Evolutionary conservation across 2,113 vertebrate species (phyloP), one percentile per base, ranked within the genome.

Genomic region (Cichladusa arquata): DNA sequence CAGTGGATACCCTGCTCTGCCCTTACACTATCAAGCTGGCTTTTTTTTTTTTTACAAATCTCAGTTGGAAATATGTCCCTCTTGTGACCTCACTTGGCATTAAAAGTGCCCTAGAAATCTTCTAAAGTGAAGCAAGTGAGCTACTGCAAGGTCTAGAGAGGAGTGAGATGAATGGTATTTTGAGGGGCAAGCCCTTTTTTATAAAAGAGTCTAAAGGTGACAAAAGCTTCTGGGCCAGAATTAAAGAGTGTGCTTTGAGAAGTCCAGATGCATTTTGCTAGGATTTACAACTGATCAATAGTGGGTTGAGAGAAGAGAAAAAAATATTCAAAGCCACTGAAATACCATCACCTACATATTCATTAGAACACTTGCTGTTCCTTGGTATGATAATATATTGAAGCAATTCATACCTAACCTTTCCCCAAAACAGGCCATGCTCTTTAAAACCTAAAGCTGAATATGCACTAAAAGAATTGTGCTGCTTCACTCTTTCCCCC

Each of bases 341-440:
- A 94, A 94, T 92, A 58, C 34, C 60, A 90, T 56, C 28, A 91
- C 76, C 80, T 96, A 86, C 93, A 91, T 96, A 95, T 95, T 94
- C 77, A 95, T 93, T 67, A 67, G 40, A 91, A 65, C 33, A 91
- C 48, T 92, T 85, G 23, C 57, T 87, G 42, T 91, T 95, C 91
- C 69, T 89, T 69, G 40, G 53, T 81, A 69, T 91, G 88, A 74
- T 91, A 92, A 96, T 89, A 76, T 57, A 85, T 65, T 76, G 83
- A 91, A 96, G 50, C 17, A 94, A 76, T 91, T 95, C 73, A 61
- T 87, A 65, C 20, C 31, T 92, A 89, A 91, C 70, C 70, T 97
- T 96, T 91, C 53, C n/a, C 74, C n/a, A 10, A 61, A 80, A 94
- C 82, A 94, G 86, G 79, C 48, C 72, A 84, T 45, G 72, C 17